These are phyloP conservation scores for Sminthopsis crassicaudata DNA, from an alignment of 2,113 vertebrate species.

Conservation along the genomic window DNA sequence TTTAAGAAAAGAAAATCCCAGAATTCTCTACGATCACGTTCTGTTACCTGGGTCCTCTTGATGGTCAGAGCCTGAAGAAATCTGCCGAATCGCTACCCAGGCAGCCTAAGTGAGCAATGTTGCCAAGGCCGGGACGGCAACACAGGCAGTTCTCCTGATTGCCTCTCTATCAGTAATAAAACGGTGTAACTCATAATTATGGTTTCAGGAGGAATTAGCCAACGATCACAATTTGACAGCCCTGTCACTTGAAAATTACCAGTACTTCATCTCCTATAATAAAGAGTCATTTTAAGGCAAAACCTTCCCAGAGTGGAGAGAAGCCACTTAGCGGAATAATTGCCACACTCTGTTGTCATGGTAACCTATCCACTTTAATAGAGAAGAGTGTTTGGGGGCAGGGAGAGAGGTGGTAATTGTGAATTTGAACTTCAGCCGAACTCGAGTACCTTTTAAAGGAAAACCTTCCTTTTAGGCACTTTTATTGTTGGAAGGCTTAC, in stretches of 20 bases:
- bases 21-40: background rate
- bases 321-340: background rate
- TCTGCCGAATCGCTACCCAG: background rate
- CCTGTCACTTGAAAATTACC: background rate
- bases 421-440: background rate
- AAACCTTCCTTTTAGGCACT: background rate
- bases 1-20: background rate
- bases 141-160: background rate
- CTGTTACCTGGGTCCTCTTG: background rate
- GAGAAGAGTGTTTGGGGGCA: background rate
- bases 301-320: background rate
- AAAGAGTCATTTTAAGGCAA: background rate
- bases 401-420: background rate
- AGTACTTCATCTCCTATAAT: background rate
- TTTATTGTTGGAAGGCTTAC: background rate
- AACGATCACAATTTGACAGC: background rate
- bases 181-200: background rate
- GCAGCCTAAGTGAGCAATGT: background rate
- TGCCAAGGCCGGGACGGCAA: background rate
- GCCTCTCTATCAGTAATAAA: background rate
- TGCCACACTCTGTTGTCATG: background rate
- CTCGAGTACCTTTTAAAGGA: background rate
- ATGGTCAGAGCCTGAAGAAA: background rate
- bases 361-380: background rate
- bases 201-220: background rate